Conservation (phyloP, 2,113 vertebrate genomes). For the Gallinago media region DNA sequence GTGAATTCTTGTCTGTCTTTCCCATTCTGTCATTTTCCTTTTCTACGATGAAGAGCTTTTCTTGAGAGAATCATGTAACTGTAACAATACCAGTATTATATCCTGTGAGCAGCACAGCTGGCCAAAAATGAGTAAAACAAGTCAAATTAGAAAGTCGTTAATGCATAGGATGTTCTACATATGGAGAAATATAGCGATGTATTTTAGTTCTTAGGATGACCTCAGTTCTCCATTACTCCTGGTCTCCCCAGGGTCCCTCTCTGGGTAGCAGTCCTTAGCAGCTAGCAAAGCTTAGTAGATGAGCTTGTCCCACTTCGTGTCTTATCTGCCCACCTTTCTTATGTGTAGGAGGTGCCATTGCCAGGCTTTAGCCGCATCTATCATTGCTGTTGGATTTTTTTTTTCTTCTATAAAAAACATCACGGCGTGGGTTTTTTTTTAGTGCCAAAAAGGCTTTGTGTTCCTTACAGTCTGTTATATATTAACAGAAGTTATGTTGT, state of each 20-base stretch:
- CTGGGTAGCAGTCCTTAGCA: neutral
- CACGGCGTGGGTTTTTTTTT: neutral
- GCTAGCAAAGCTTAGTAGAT: neutral
- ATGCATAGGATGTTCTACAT: neutral
- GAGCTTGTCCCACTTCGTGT: fast-evolving
- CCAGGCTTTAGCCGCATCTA: neutral
- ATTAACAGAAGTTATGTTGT: slow-evolving; percentile 73
- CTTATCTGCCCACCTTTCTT: neutral
- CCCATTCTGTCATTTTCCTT: neutral
- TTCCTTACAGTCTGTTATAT: slow-evolving; percentile 63
- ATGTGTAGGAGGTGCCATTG: neutral
- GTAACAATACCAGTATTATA: neutral
- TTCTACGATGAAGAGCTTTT: neutral
- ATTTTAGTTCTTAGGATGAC: neutral
- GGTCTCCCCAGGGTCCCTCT: neutral
- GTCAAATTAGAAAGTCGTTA: neutral
- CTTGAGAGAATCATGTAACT: neutral
- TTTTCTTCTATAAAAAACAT: neutral
- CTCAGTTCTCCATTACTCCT: fast-evolving
- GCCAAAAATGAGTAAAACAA: neutral
- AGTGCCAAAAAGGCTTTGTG: slow-evolving; percentile 36
- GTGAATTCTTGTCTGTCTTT: neutral
- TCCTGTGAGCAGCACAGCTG: neutral
- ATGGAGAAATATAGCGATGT: neutral
- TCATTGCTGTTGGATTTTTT: neutral